Evolutionary conservation across 2,797 vertebrate species (phyloP).

Genomic region (Salmo trutta): DNA sequence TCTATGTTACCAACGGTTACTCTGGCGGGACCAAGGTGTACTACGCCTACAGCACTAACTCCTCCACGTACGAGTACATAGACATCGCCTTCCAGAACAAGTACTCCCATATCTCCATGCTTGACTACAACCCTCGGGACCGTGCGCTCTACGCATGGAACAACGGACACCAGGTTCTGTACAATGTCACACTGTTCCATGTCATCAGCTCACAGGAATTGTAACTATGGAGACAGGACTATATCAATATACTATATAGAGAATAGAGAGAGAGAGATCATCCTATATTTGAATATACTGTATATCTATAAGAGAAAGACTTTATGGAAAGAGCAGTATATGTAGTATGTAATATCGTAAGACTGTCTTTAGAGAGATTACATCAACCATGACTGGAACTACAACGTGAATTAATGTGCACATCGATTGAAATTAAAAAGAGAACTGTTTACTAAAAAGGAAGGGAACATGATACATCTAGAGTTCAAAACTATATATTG

Average conservation of each 20-base stretch:
- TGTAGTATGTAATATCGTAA: slow-evolving; percentile 39
- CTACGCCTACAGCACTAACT: slow-evolving; percentile 96
- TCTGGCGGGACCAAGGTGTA: slow-evolving; percentile 96
- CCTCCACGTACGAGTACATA: slow-evolving; percentile 97
- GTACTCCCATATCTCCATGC: slow-evolving; percentile 97
- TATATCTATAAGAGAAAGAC: slow-evolving; percentile 59
- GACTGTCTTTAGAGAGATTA: slow-evolving; percentile 51
- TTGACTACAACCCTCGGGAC: slow-evolving; percentile 98
- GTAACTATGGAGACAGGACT: slow-evolving; percentile 69
- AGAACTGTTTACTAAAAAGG: slow-evolving; percentile 56
- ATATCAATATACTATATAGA: slow-evolving; percentile 36
- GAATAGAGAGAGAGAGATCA: slow-evolving; percentile 45
- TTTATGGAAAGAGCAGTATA: slow-evolving; percentile 40
- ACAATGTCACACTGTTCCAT: slow-evolving; percentile 97
- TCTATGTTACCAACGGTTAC: slow-evolving; percentile 97
- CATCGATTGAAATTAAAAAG: slow-evolving; percentile 36
- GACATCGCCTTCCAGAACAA: slow-evolving; percentile 97
- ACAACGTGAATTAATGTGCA: slow-evolving; percentile 67
- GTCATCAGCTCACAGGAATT: slow-evolving; percentile 93
- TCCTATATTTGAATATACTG: slow-evolving; percentile 55
- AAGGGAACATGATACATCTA: slow-evolving; percentile 63
- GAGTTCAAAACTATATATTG: slow-evolving; percentile 51
- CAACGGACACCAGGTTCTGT: slow-evolving; percentile 96
- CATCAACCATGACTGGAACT: slow-evolving; percentile 43
- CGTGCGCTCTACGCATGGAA: slow-evolving; percentile 97